Base-by-base conservation (phyloP, 2,888 invertebrate genomes). In the Drosophila mercatorum region DNA sequence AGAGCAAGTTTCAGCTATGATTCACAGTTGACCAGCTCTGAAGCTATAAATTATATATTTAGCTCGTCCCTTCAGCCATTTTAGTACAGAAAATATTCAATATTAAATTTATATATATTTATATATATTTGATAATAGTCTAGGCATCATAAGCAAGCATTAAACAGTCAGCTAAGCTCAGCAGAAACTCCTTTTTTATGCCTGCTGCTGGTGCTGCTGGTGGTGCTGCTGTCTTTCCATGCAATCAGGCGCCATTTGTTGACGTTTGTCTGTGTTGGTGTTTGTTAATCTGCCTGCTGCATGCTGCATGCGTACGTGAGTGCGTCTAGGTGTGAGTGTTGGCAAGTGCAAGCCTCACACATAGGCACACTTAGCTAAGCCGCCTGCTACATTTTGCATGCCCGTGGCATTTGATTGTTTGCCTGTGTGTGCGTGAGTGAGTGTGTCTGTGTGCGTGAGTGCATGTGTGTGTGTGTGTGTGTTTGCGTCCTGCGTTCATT, bases 191-290 rank as follows among this genome's bases (percentile, higher is more conserved):
- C 26, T 22, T 52, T 52, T 52, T 51, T 51, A 51, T 26, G 38
- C 26, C 43, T 22, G 11, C 22, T 22, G 44, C 62, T 60, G 58
- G 53, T 17, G 46, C 22, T 26, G 22, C 22, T 36, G 34, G 2
- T 12, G 12, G 6, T 26, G 12, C 12, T 49, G 58, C 26, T 58
- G 71, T 64, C 74, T 72, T 78, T 78, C 76, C 74, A 56, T 86
- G 89, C 85, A 86, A 86, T 86, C 85, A 86, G 78, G 74, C 81
- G 76, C 80, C 89, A 78, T 86, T 86, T 86, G 85, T 86, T 89
- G 80, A 75, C 78, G 73, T 75, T 80, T 66, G 71, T 72, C 68
- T 61, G 73, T 53, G 36, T 66, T 80, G 64, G 72, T 75, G 70
- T 78, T 68, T 73, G 82, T 73, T 79, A 84, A 81, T 72, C 77